A percentile compares a stretch with the other conserved stretches of the same genome.
These are phyloP conservation scores for Erinaceus europaeus DNA, from an alignment of 2,113 vertebrate genomes.

Conservation along the genomic window DNA sequence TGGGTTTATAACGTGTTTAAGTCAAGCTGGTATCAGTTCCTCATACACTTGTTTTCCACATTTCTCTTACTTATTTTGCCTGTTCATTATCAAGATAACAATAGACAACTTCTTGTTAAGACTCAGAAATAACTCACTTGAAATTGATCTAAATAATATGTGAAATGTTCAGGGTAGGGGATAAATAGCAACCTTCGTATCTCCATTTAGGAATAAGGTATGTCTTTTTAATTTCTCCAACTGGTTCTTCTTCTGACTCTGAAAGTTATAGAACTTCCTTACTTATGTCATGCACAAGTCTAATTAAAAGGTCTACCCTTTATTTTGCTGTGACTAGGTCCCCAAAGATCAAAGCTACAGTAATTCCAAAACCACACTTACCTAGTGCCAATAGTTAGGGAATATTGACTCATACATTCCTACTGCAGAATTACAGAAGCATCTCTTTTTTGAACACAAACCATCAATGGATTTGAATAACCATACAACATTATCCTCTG, in stretches of 20 bases:
- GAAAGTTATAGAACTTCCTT: not conserved
- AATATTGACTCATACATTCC: not conserved
- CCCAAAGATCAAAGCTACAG: not conserved
- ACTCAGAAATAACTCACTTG: not conserved
- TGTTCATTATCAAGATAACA: not conserved
- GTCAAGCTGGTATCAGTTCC: not conserved
- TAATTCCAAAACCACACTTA: not conserved
- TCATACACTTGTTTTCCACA: not conserved
- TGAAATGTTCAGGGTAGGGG: no score
- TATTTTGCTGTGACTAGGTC: not conserved
- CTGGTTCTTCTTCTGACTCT: not conserved
- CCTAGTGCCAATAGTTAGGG: not conserved
- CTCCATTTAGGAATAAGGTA: not conserved
- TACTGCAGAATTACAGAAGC: constrained; percentile 8
- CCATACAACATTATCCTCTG: not conserved
- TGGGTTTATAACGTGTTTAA: not conserved
- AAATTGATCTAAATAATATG: no score
- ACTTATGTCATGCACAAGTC: not conserved
- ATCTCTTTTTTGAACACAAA: not conserved
- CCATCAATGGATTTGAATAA: not conserved
- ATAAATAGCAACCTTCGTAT: not conserved
- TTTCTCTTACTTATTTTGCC: constrained; percentile 1
- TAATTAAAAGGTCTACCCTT: constrained; percentile 20
- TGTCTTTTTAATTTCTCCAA: not conserved
- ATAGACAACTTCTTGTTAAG: not conserved